phyloP scores from a whole-genome alignment of 2,888 invertebrate genomes.

The Galeopsomyia nigrocyanea region DNA sequence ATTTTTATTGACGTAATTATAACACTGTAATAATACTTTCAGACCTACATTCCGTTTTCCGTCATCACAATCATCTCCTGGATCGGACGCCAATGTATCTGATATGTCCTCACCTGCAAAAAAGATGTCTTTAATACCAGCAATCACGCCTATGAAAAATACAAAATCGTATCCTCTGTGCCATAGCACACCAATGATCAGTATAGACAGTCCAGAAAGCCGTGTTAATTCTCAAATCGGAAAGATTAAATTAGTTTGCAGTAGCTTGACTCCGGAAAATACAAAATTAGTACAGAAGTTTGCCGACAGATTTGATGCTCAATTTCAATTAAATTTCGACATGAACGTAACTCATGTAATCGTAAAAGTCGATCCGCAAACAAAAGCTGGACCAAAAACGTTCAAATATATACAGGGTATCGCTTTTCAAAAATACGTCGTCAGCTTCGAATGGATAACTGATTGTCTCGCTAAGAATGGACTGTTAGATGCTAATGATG shows the following conservation, averaged over 20 bases:
- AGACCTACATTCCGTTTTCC: constrained; percentile 13
- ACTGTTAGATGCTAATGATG: constrained; percentile 56
- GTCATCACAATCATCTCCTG: constrained; percentile 1
- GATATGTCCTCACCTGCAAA: constrained; percentile 21
- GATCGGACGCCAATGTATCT: neutral
- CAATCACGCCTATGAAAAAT: constrained; percentile 37
- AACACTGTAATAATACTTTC: neutral
- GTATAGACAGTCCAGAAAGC: neutral
- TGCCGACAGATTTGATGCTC: constrained; percentile 48
- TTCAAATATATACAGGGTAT: constrained; percentile 62
- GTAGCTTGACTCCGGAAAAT: constrained; percentile 49
- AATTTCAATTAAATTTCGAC: constrained; percentile 51
- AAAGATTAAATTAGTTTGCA: constrained; percentile 56
- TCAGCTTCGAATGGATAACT: constrained; percentile 57
- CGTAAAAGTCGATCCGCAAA: constrained; percentile 49
- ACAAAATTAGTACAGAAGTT: constrained; percentile 52
- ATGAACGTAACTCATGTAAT: constrained; percentile 59
- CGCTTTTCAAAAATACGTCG: constrained; percentile 58
- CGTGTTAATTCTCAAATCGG: neutral
- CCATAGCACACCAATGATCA: constrained; percentile 57
- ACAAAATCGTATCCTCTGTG: constrained; percentile 48
- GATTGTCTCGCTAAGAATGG: constrained; percentile 51
- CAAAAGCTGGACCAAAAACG: constrained; percentile 55
- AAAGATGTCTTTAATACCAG: constrained; percentile 21
- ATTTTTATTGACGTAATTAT: too few species aligned